Percentiles rank a stretch among this genome's conserved stretches.
phyloP scores from a whole-genome alignment of 2,888 invertebrate species.

The Morpho deidamia region DNA sequence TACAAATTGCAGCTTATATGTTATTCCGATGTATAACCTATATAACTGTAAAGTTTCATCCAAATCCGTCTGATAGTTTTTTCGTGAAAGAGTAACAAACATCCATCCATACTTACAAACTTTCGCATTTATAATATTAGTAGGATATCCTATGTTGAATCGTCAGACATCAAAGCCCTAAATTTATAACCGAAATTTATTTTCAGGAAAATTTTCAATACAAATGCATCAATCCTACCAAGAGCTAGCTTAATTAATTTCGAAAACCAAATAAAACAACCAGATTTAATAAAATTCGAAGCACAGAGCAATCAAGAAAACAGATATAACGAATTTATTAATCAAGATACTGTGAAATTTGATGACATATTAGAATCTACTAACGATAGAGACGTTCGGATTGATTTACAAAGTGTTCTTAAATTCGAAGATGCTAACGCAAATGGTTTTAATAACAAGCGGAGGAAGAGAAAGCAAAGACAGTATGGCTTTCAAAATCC shows the following conservation, averaged over 20 bases:
- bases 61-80: too few species aligned
- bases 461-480: conserved; percentile 34
- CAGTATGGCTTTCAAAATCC: conserved; percentile 26
- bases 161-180: too few species aligned
- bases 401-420: background rate
- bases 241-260: conserved; percentile 29
- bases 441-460: conserved; percentile 17
- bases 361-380: background rate
- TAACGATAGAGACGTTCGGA: background rate
- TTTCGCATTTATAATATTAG: too few species aligned
- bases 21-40: too few species aligned
- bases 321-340: background rate
- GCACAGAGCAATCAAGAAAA: background rate
- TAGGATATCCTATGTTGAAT: too few species aligned
- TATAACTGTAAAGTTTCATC: too few species aligned
- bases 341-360: background rate
- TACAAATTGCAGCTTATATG: too few species aligned
- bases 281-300: conserved; percentile 1
- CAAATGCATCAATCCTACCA: conserved; percentile 18
- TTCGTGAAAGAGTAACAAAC: too few species aligned
- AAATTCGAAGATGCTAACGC: conserved; percentile 21
- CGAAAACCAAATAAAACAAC: conserved; percentile 8
- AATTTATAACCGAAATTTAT: background rate
- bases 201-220: conserved; percentile 33
- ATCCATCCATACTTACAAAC: too few species aligned